A percentile compares a stretch with the other conserved stretches of the same genome.
These are phyloP conservation scores for Squalus acanthias DNA, from an alignment of 2,797 vertebrate genomes.

Conservation along the genomic window DNA sequence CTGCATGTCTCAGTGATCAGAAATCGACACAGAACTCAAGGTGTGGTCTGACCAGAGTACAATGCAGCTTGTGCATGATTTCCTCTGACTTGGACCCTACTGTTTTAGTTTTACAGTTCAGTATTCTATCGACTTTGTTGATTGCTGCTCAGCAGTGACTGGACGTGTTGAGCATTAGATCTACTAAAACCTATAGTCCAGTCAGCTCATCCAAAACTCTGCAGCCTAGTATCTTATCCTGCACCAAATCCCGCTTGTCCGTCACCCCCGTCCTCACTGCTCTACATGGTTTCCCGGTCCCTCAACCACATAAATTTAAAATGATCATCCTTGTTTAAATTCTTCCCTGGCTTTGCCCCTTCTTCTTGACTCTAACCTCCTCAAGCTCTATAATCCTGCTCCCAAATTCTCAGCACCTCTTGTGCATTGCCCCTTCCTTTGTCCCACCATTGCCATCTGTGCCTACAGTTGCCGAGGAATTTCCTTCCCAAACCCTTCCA, in stretches of 20 bases:
- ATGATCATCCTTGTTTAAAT: too few relatives aligned
- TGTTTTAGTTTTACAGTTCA: background rate
- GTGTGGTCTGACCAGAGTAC: too few relatives aligned
- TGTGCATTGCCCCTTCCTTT: too few relatives aligned
- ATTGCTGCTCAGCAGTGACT: background rate
- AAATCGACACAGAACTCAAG: too few relatives aligned
- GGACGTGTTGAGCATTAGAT: too few relatives aligned
- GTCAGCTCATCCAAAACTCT: background rate
- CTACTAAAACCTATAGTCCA: background rate
- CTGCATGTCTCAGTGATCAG: too few relatives aligned
- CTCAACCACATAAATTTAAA: background rate
- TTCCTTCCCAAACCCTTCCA: background rate
- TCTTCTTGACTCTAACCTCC: background rate
- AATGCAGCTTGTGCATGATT: background rate
- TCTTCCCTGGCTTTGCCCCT: background rate
- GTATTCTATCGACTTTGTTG: background rate
- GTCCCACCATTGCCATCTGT: background rate
- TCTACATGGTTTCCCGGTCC: background rate
- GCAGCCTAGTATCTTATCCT: too few relatives aligned
- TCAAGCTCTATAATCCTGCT: too few relatives aligned
- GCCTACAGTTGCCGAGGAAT: too few relatives aligned
- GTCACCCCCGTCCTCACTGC: too few relatives aligned
- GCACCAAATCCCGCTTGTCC: too few relatives aligned
- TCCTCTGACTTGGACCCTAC: background rate
- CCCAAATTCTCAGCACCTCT: too few relatives aligned